Base-by-base conservation (phyloP, 2,797 vertebrate species). In the Periophthalmus magnuspinnatus region DNA sequence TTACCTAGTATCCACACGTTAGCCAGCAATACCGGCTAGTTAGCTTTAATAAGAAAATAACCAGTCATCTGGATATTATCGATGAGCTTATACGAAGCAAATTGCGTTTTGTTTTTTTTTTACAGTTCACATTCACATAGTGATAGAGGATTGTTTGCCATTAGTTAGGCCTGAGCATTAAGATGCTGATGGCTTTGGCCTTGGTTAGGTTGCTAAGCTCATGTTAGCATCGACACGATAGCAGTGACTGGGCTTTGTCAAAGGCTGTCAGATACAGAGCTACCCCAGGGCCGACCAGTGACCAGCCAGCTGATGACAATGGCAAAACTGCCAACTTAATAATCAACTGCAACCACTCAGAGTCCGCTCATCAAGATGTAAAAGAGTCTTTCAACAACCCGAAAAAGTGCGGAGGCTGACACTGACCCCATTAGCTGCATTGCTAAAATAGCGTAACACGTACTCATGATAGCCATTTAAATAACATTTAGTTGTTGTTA, bases 161-260 rank as follows among this genome's bases (percentile, higher is more conserved):
- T 38, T 1, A 22, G 13, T 60, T 28, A 83, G 84, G 84, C 84
- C 82, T 79, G 17, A 34, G 61, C 73, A 36, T 75, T 73, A 59
- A 62, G 74, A 64, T 69, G 71, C 82, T 48, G 77, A 68, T 65
- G 85, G 72, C 69, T 86, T 81, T 77, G 91, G 91, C 90, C 90
- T 91, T 87, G 79, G 79, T 69, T 65, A 28, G 13, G 63, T 66
- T 87, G 82, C 86, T 88, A 91, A 75, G 91, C 90, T 88, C 87
- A 60, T 38, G 48, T 77, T 89, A 91, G 86, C 87, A 65, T 59
- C 16, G 81, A 82, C 81, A 86, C 74, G 82, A 84, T 75, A 86
- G 76, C 78, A 45, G 84, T 88, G 85, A 89, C 85, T 89, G 70
- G 70, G 89, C 88, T 91, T 91, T 90, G 89, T 88, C 77, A 78